These are phyloP conservation scores for Scolopax mira DNA, from an alignment of 2,113 vertebrate genomes.

Conservation along the genomic window DNA sequence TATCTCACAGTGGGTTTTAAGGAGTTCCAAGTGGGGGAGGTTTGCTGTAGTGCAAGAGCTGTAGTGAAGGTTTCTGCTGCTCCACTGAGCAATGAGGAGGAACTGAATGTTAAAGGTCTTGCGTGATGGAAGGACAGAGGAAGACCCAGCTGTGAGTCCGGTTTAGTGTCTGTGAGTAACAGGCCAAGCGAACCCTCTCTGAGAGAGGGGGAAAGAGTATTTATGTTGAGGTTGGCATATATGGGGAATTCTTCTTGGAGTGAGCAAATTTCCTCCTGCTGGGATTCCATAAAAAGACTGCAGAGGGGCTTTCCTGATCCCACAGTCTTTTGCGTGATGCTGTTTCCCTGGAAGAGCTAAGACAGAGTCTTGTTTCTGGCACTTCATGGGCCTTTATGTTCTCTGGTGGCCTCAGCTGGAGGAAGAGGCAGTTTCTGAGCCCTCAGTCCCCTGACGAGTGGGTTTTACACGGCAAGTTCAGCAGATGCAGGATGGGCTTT, in stretches of 20 bases:
- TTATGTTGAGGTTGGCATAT: background rate
- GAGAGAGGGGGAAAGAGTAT: background rate
- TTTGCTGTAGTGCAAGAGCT: background rate
- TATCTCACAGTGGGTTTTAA: background rate
- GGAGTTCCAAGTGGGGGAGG: background rate
- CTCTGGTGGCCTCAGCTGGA: background rate
- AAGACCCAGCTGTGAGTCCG: background rate
- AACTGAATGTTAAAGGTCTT: background rate
- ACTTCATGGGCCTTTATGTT: too few species aligned
- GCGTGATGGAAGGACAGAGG: background rate
- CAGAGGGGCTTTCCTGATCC: background rate
- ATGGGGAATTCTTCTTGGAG: background rate
- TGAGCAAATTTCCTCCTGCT: background rate
- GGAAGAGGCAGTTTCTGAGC: background rate
- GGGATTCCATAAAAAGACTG: background rate
- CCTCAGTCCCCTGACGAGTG: background rate
- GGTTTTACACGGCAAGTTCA: background rate
- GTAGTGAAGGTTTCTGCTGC: background rate
- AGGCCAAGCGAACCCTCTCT: background rate
- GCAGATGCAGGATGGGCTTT: background rate
- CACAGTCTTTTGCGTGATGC: fast-evolving
- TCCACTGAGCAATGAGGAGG: background rate
- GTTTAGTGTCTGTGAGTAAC: background rate
- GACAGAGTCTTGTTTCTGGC: background rate
- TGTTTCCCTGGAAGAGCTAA: background rate